These are phyloP conservation scores for Harpalus rubripes DNA, from an alignment of 2,888 invertebrate species.

Conservation along the genomic window DNA sequence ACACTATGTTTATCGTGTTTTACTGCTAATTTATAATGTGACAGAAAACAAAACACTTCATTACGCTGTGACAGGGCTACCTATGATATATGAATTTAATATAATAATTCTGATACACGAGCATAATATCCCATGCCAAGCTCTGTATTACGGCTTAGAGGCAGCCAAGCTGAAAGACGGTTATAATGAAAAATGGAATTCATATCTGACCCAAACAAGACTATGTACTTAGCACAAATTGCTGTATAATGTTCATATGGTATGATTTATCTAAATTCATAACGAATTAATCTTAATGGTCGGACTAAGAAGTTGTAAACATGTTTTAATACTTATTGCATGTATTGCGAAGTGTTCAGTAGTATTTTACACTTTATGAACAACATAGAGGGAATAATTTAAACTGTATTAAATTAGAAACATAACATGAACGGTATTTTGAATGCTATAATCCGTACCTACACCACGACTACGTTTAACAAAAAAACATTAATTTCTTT, in stretches of 20 bases:
- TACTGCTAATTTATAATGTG: conserved; percentile 15
- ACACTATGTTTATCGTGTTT: neutral
- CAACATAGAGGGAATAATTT: too few relatives aligned
- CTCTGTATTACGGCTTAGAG: neutral
- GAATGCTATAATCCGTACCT: too few relatives aligned
- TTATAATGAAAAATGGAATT: conserved; percentile 19
- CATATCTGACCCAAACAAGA: neutral
- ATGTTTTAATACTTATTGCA: too few relatives aligned
- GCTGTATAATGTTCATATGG: neutral
- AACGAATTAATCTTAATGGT: too few relatives aligned
- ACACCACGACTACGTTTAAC: too few relatives aligned
- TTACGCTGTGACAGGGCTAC: neutral
- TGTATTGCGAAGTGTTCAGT: too few relatives aligned
- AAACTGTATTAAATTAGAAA: too few relatives aligned
- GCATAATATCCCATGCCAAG: neutral
- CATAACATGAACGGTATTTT: too few relatives aligned
- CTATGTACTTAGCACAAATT: neutral
- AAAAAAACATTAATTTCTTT: too few relatives aligned
- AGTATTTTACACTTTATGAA: too few relatives aligned
- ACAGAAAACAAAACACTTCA: neutral
- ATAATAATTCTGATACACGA: neutral
- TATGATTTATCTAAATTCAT: too few relatives aligned
- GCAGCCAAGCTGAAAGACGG: neutral
- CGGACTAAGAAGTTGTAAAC: too few relatives aligned
- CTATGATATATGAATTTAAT: conserved; percentile 26